Evolutionary conservation across 2,113 vertebrate species (phyloP), one percentile per base, ranked within the genome.

Genomic region (Nothoprocta pentlandii): DNA sequence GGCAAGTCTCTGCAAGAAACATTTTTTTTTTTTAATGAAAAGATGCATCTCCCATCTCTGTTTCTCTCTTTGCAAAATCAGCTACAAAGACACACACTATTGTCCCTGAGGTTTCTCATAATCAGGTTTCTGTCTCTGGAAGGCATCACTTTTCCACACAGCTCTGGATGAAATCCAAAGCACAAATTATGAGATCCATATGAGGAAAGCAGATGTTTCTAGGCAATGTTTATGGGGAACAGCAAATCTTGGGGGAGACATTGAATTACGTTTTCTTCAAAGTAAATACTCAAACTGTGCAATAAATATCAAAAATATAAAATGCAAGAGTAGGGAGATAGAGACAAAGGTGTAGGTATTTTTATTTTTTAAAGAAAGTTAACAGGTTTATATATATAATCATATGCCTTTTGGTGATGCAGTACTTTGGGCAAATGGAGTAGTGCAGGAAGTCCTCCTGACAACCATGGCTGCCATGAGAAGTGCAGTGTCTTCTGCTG

Each of bases 181-280:
- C 80, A 95, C 92, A 96, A 95, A 95, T 93, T 91, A 94, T 84
- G 85, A 96, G 93, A 92, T 92, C 91, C 94, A 83, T 95, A 95
- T 95, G 97, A 94, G 85, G 66, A 78, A 91, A 96, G 81, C 95
- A 97, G 94, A 96, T 96, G 96, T 96, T 96, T 94, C 87, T 49
- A 94, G 66, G 69, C 90, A 81, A 87, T 90, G 78, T 91, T 97
- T 96, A 95, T 81, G 92, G 91, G 79, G 90, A 97, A 76, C 34
- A 89, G 83, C 78, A 96, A 93, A 79, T 41, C 93, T 92, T 87
- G 80, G 74, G 90, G 95, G 94, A 97, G 49, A 91, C 88, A 88
- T 70, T 53, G 79, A 96, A 86, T 77, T 88, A 84, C 69, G 67
- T 87, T 93, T 89, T 89, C 89, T 93, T 92, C 92, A 94, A 92